phyloP scores from a whole-genome alignment of 2,113 vertebrate species.

The Gopherus flavomarginatus region DNA sequence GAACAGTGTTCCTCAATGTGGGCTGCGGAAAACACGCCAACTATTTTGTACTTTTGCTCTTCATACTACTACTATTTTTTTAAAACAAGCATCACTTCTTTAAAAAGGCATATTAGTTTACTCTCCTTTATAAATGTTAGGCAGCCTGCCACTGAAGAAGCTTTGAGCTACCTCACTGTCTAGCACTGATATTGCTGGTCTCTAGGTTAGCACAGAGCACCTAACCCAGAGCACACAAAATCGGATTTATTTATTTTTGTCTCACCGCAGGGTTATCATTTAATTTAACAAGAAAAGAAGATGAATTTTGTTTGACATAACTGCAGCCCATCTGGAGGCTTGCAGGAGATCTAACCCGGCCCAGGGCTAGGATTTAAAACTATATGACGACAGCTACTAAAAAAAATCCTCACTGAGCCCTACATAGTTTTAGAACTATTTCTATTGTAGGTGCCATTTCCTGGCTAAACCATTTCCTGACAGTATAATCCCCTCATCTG shows the following conservation, averaged over 20 bases:
- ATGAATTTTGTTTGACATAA: slow-evolving; percentile 60
- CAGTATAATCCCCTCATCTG: slow-evolving; percentile 24
- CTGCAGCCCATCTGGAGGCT: slow-evolving; percentile 44
- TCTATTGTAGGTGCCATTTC: not conserved
- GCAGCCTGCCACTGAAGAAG: not conserved
- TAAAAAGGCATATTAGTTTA: not conserved
- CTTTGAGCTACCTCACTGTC: not conserved
- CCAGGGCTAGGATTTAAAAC: slow-evolving; percentile 22
- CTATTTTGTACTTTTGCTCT: not conserved
- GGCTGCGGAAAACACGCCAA: not conserved
- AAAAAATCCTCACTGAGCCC: not conserved
- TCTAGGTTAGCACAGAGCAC: not conserved
- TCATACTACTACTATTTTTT: not conserved
- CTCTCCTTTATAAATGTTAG: not conserved
- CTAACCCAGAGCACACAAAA: not conserved
- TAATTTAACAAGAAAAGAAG: slow-evolving; percentile 52
- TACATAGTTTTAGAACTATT: not conserved
- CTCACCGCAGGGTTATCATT: slow-evolving; percentile 6
- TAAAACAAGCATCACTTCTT: not conserved
- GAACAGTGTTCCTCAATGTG: not conserved
- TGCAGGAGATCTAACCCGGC: slow-evolving; percentile 41
- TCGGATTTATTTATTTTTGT: not conserved
- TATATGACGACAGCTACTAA: not conserved
- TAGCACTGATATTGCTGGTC: not conserved
- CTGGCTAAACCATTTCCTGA: slow-evolving; percentile 29